phyloP scores from a whole-genome alignment of 2,888 invertebrate genomes.

The Dinocampus coccinellae region DNA sequence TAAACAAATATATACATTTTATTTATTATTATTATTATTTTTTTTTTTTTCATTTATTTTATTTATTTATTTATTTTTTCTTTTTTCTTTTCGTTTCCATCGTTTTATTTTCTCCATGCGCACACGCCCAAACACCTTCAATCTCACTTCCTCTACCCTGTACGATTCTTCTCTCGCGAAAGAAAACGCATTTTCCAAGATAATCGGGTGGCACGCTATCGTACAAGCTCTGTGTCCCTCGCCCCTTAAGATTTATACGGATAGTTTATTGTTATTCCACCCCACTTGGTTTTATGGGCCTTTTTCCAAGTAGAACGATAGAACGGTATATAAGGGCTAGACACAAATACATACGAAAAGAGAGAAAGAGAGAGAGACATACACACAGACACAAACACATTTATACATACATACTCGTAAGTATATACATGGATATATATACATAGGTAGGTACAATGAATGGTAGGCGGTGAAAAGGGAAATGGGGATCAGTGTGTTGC shows the following conservation, averaged over 20 bases:
- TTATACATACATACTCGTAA: not conserved
- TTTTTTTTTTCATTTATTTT: not conserved
- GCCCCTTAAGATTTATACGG: constrained; percentile 59
- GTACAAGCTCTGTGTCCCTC: constrained; percentile 54
- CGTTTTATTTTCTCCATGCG: not conserved
- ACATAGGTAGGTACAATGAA: no score
- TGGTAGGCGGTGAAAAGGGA: constrained; percentile 17
- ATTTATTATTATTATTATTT: no score
- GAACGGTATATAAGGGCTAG: constrained; percentile 1
- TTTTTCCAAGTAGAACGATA: constrained; percentile 45
- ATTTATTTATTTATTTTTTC: not conserved
- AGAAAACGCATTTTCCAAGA: constrained; percentile 63
- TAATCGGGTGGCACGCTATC: constrained; percentile 62
- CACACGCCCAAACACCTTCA: constrained; percentile 13
- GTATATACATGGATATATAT: no score
- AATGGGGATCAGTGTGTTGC: constrained; percentile 12
- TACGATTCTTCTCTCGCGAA: constrained; percentile 45
- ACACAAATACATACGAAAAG: not conserved
- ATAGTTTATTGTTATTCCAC: constrained; percentile 66
- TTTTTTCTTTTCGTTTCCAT: not conserved
- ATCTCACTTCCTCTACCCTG: constrained; percentile 36
- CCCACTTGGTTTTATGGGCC: constrained; percentile 64
- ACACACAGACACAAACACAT: not conserved
- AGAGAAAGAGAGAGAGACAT: not conserved
- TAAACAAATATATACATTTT: no score